phyloP scores from a whole-genome alignment of 2,888 invertebrate species.

The Phoronis australis region DNA sequence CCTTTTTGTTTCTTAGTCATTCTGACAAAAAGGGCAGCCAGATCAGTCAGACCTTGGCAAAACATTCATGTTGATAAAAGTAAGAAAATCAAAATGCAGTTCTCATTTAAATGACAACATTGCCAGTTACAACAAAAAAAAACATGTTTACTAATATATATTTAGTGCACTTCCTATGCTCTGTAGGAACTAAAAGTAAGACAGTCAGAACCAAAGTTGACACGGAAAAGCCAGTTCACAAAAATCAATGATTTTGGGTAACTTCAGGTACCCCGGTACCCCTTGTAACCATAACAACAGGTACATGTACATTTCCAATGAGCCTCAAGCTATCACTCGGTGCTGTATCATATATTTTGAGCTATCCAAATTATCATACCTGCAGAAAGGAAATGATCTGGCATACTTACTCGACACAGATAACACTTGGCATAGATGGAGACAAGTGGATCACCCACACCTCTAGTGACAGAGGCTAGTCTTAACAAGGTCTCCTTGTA shows the following conservation, averaged over 20 bases:
- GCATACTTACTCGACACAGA: conserved; percentile 57
- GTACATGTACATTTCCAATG: not conserved
- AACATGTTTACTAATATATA: not conserved
- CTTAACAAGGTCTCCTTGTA: conserved; percentile 65
- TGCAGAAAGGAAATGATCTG: too few relatives aligned
- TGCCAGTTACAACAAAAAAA: too few relatives aligned
- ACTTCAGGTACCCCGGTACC: not conserved
- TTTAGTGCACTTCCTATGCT: not conserved
- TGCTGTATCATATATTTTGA: too few relatives aligned
- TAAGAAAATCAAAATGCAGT: too few relatives aligned
- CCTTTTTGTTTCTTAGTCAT: too few relatives aligned
- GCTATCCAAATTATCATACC: too few relatives aligned
- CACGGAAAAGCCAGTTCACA: not conserved
- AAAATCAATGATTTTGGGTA: too few relatives aligned
- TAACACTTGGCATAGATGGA: conserved; percentile 87
- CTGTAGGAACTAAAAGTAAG: not conserved
- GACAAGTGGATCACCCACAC: conserved; percentile 90
- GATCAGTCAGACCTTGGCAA: too few relatives aligned
- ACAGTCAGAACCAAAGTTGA: not conserved
- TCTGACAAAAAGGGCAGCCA: too few relatives aligned
- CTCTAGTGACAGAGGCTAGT: conserved; percentile 79
- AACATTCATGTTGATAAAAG: too few relatives aligned
- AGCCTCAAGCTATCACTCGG: not conserved
- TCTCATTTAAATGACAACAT: too few relatives aligned
- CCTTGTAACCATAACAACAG: not conserved